These are phyloP conservation scores for Nymphalis urticae DNA, from an alignment of 2,888 invertebrate genomes.

Conservation along the genomic window DNA sequence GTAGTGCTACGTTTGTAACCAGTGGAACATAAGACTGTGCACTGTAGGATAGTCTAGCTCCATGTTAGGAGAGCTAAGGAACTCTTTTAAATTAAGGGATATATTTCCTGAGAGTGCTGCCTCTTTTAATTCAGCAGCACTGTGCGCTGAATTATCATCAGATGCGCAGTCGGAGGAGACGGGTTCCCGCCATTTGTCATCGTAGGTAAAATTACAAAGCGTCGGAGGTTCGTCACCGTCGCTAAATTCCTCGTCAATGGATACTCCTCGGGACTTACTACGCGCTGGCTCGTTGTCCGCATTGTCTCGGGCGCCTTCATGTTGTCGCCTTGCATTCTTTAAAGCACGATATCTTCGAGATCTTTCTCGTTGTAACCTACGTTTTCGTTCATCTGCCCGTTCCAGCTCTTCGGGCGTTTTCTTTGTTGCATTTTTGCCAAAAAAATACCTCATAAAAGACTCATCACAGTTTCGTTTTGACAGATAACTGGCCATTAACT, in stretches of 20 bases:
- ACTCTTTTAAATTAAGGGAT: conserved; percentile 63
- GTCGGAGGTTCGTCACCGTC: conserved; percentile 75
- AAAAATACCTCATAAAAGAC: conserved; percentile 78
- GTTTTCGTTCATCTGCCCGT: conserved; percentile 73
- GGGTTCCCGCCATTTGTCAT: conserved; percentile 66
- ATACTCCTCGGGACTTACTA: conserved; percentile 53
- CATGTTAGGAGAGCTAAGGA: conserved; percentile 70
- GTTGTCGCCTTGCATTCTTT: conserved; percentile 73
- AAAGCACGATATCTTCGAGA: conserved; percentile 73
- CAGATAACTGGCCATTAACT: conserved; percentile 75
- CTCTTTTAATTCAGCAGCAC: conserved; percentile 58
- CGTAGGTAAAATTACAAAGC: conserved; percentile 68
- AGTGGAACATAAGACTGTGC: conserved; percentile 79
- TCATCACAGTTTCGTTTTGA: conserved; percentile 78
- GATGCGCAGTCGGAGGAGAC: conserved; percentile 69
- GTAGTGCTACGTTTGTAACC: conserved; percentile 75
- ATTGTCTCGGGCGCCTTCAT: conserved; percentile 60
- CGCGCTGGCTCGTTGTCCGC: conserved; percentile 57
- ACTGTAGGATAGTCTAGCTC: conserved; percentile 76
- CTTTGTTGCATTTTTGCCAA: conserved; percentile 72
- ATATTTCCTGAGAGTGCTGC: conserved; percentile 49
- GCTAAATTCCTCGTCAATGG: conserved; percentile 66
- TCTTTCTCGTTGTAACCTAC: conserved; percentile 70
- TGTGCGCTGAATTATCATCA: conserved; percentile 73
- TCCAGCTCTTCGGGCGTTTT: conserved; percentile 74